Base-by-base conservation (phyloP, 92 coral and sea anemone species). In the Siderastrea siderea region DNA sequence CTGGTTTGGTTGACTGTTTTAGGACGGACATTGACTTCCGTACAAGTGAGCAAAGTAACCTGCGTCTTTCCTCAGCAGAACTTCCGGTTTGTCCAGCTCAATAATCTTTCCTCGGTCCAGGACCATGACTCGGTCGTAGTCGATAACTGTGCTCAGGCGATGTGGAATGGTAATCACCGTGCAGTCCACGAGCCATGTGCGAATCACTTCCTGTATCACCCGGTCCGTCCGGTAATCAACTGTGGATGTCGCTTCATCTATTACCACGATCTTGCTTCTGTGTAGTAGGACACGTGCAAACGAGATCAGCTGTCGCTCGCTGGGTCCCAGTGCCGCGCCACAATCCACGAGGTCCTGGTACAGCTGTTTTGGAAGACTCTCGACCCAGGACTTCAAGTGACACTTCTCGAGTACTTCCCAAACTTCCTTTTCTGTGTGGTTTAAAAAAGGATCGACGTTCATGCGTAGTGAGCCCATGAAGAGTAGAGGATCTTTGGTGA, bases 191-290 rank as follows among this genome's bases (percentile, higher is more conserved):
- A 95, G 82, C 90, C 90, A 78, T 47, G 93, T 91, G 51, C 98
- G 94, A 26, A 95, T 93, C 84, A 93, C 59, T 85, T 95, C 98
- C 75, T 95, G 98, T 26, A 95, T 93, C 60, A 95, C 81, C 8
- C 98, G 96, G 77, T 95, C 98, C 15, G 98, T 95, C 47, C 94
- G 94, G 92, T 95, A 95, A 79, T 95, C 98, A 11, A 95, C 98
- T 49, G 88, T 85, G 51, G 96, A 92, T 11, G 98, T 91, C 12
- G 96, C 96, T 77, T 95, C 96, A 51, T 95, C 98, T 67, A 93
- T 87, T 43, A 95, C 93, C 50, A 93, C 77, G 71, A 95, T 93
- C 81, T 91, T 93, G 88, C 93, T 84, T 62, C 89, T 89, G 63
- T 71, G 74, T 8, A 91, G 90, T 16, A 95, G 82, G 15, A 96